Evolutionary conservation across 2,888 invertebrate genomes (phyloP), one percentile per base, ranked within the genome.

Genomic region (Tipula helvola): DNA sequence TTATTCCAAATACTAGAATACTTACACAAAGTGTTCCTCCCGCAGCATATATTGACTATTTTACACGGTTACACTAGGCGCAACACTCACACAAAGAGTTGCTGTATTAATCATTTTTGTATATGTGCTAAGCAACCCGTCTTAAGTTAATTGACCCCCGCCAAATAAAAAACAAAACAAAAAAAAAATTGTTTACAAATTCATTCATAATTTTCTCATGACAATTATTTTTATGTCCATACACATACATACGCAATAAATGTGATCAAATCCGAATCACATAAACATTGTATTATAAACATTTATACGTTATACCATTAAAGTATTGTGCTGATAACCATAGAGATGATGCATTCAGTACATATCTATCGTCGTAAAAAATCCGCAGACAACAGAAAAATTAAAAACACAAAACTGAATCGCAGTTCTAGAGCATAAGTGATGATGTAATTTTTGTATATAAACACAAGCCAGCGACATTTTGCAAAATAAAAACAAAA

Each of bases 141-240:
- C 52, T 52, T 28, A 71, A 71, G 71, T 71, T 71, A 71, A 28
- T 71, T 71, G 71, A 71, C 71, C 71, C 28, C 71, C 71, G n/a
- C 39, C 39, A 71, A 71, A 71, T 71, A 71, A 28, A 28, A 71
- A 28, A 28, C 7, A 18, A 12, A 71, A 71, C 8, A 28, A 71
- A 28, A 71, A 71, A 28, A 71, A 28, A 71, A 28, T 71, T 71
- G 71, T 71, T 71, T 71, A 71, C 71, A 71, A 71, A 71, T 71
- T 71, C 71, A 71, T 71, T 71, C 71, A 71, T 71, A 71, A 71
- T 71, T 71, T 71, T 71, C 71, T 71, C 71, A 71, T 71, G 71
- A 28, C 71, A 71, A 71, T 71, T 71, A 71, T 71, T 71, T 16
- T 71, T 10, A 71, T 71, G 71, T 71, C 71, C 28, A 10, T 52